Evolutionary conservation across 2,797 vertebrate genomes (phyloP).

Genomic region (Neomorphus geoffroyi): DNA sequence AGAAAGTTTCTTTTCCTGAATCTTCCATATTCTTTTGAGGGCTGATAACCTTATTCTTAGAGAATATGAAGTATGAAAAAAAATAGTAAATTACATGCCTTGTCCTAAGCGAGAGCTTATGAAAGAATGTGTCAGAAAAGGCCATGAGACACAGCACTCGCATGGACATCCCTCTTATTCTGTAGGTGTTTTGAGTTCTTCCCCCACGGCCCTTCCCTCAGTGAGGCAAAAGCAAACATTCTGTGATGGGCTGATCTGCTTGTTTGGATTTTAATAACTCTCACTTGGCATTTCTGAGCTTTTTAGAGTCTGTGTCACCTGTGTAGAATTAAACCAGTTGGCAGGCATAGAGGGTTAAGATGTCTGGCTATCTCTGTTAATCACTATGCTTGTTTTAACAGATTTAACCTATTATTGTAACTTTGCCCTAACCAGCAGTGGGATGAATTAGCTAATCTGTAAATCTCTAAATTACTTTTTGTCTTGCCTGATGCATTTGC

Average conservation of each 20-base stretch:
- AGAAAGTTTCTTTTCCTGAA: background rate
- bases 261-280: background rate
- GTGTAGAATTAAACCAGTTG: background rate
- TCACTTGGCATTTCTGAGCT: background rate
- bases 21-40: background rate
- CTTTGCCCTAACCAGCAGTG: background rate
- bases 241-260: background rate
- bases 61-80: background rate
- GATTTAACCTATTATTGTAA: rapidly evolving
- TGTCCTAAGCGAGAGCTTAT: background rate
- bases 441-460: background rate
- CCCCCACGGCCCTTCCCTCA: too few relatives aligned
- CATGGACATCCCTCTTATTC: background rate
- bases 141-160: rapidly evolving
- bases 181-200: background rate
- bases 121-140: background rate
- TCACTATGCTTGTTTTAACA: background rate
- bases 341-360: rapidly evolving
- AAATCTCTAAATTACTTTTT: background rate
- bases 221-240: background rate
- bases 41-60: background rate
- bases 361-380: background rate
- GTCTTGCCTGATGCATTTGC: background rate
- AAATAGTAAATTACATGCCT: background rate
- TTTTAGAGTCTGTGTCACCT: background rate